Evolutionary conservation across 2,888 invertebrate species (phyloP), one percentile per base, ranked within the genome.

Genomic region (Lucinisca nassula): DNA sequence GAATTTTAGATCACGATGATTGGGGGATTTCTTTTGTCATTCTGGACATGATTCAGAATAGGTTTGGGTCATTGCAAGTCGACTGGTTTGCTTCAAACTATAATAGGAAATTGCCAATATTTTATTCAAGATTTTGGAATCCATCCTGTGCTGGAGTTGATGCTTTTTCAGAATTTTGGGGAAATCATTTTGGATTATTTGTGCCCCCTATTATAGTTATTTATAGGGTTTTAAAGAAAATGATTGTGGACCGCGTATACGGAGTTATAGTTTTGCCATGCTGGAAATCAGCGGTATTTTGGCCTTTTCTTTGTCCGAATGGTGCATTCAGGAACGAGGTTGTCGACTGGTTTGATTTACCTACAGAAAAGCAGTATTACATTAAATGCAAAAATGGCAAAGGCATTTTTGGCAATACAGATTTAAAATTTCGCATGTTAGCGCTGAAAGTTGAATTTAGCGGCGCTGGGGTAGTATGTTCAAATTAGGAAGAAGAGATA

Each of bases 71-170:
- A 27, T 58, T 81, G 24, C 49, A 84, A 21, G 72, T 87, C 45
- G 84, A 84, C 30, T 87, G 84, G 81, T 84, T 87, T 40, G 87
- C 84, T 21, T 82, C 82, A 8, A n/a, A 21, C 21, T 30, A 83
- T 37, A 83, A 87, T 73, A 37, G 58, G 3, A 84, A 87, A 55
- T 51, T 84, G 30, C 74, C 72, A 6, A 32, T 38, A 32, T 84
- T 80, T 84, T 84, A 87, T 81, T 84, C 87, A 6, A 76, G 77
- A 51, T 84, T 87, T 78, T 87, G 87, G 87, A 84, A 87, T 79
- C 81, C 81, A 0, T 30, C 37, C n/a, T 77, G 73, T 24, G 14
- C 37, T 24, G 83, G 80, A 1, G 77, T 87, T 1, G 83, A 73
- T 30, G 83, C 83, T 40, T 87, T 86, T 82, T 17, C 87, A 0